Evolutionary conservation across 2,797 vertebrate species (phyloP).

Genomic region (Leptoclinus maculatus): DNA sequence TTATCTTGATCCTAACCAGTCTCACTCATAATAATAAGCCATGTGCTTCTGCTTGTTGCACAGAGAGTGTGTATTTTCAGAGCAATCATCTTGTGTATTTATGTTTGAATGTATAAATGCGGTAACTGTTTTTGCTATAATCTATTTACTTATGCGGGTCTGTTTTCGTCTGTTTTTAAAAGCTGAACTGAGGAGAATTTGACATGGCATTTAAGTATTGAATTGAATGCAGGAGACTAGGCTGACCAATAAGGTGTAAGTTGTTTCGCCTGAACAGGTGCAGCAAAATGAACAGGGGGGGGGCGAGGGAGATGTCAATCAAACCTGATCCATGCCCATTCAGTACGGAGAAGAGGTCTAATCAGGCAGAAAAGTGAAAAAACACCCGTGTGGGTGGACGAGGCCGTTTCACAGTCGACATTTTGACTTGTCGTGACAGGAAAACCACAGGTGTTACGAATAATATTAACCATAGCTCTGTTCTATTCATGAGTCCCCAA

Average conservation of each 20-base stretch:
- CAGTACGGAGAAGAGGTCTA: constrained; percentile 19
- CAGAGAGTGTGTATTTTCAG: too few species aligned
- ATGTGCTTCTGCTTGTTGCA: too few species aligned
- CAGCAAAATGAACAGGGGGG: constrained; percentile 4
- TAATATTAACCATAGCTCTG: constrained; percentile 18
- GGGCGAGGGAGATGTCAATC: constrained; percentile 12
- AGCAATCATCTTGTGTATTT: too few species aligned
- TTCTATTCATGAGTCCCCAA: not conserved
- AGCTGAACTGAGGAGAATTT: too few species aligned
- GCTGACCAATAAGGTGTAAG: not conserved
- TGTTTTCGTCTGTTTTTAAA: too few species aligned
- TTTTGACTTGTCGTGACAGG: constrained; percentile 30
- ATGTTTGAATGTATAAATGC: too few species aligned
- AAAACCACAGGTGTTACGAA: constrained; percentile 33
- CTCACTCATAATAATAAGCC: too few species aligned
- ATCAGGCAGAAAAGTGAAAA: constrained; percentile 22
- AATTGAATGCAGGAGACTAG: not conserved
- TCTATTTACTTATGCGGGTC: too few species aligned
- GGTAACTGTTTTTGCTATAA: too few species aligned
- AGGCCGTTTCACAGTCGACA: constrained; percentile 6
- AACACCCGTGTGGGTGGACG: constrained; percentile 26
- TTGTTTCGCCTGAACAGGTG: constrained; percentile 15
- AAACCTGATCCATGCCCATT: not conserved
- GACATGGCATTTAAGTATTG: not conserved
- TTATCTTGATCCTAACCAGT: too few species aligned